Evolutionary conservation across 1,140 invertebrate species (phyloP), one percentile per base, ranked within the genome.

Genomic region (Arion vulgaris): DNA sequence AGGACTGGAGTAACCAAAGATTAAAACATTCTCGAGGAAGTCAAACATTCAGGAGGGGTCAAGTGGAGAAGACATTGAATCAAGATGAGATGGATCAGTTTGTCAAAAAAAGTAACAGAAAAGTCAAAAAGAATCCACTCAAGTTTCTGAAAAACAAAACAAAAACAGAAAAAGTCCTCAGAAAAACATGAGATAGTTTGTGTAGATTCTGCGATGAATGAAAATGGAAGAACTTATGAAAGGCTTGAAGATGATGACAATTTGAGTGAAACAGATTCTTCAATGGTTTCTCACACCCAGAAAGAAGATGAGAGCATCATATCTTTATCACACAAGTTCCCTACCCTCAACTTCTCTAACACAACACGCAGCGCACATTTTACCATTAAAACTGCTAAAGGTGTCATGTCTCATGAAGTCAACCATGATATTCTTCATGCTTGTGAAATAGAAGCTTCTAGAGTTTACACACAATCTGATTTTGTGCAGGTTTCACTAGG

Each of bases 331-430:
- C 49, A 74, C 1, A 32, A 45, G 57, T 81, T 81, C 51, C 80
- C 80, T 0, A 1, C 32, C n/a, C 26, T 53, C 1, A 57, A n/a
- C 26, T 36, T 38, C 36, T 15, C 49, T 28, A 74, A 57, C 17
- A 75, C n/a, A 45, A 83, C 84, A 13, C 85, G 86, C 28, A 82
- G 82, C 68, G 86, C 86, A 68, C 88, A 89, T 78, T 83, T 88
- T n/a, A 88, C 88, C 36, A 51, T 88, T 26, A 85, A 75, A 57
- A 85, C 82, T 41, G 84, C 85, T 7, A 45, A 75, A 32, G 85
- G 85, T 34, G 34, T 86, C 0, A 62, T 71, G 26, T 72, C 86
- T n/a, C 72, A 72, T 23, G 76, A 86, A 71, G 85, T 84, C 0
- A 86, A 84, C 72, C 78, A 80, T 53, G 88, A 88, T 71, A 32